Base-by-base conservation (phyloP, 2,797 vertebrate genomes). In the Myotis findleyi region DNA sequence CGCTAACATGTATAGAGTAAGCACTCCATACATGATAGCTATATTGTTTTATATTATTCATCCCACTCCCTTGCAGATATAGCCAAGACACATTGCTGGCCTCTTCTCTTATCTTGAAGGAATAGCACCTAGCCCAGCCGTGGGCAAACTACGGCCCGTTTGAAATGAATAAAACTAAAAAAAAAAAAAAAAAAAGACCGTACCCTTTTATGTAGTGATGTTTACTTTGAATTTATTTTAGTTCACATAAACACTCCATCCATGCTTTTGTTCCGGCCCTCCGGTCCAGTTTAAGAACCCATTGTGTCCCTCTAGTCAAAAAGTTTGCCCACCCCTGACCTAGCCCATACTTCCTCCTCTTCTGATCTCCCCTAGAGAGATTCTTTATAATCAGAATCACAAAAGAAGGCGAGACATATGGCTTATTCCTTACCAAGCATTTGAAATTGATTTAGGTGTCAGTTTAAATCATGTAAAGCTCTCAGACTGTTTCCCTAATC, bases 361-460 rank as follows among this genome's bases (percentile, higher is more conserved):
- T 33, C 53, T 33, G 14, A 38, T 80, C 9, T 87, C 36, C 76
- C 68, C 11, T 94, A 30, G 14, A 68, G 64, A 55, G 53, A 25
- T 71, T 51, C 41, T 86, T 90, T 85, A 27, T 8, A 87, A 47
- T 68, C n/a, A 72, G 82, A 87, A 59, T 49, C 75, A 87, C 72
- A 80, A 69, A 86, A 57, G 55, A 91, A 75, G 77, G 44, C 86
- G 27, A 91, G 23, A 27, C 23, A 51, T 30, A n/a, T 72, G 59
- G 44, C 69, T 95, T 12, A 25, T 82, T 96, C 20, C 51, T 84
- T 88, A 84, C 36, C 55, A 81, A 85, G 57, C 23, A 62, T 41
- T 38, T 23, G 20, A 38, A 82, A 77, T 71, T 87, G 87, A 30
- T 87, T 87, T 92, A 80, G 33, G 30, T 75, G 12, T 62, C 30